A percentile compares a stretch with the other conserved stretches of the same genome.
Evolutionary conservation across 2,888 invertebrate genomes (phyloP).

Genomic region (Cryptocephalus primarius): DNA sequence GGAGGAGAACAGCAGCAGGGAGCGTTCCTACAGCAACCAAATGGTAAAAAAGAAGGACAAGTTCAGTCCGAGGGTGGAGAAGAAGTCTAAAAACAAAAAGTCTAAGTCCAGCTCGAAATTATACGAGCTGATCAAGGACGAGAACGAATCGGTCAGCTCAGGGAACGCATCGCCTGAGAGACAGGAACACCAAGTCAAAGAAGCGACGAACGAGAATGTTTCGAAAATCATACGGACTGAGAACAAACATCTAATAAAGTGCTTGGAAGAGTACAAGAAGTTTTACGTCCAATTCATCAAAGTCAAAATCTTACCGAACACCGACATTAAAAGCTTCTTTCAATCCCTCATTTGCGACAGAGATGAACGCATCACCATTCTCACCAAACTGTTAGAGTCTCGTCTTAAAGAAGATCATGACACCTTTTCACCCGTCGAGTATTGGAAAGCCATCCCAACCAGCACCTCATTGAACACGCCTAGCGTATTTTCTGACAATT

Average conservation of each 20-base stretch:
- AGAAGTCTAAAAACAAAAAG: conserved; percentile 48
- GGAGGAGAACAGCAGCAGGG: conserved; percentile 28
- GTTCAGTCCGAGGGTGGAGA: conserved; percentile 41
- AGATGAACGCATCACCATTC: conserved; percentile 37
- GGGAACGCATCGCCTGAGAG: conserved; percentile 11
- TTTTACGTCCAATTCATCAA: conserved; percentile 34
- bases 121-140: conserved; percentile 43
- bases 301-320: conserved; percentile 38
- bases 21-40: conserved; percentile 37
- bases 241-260: conserved; percentile 33
- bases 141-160: conserved; percentile 15
- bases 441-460: not conserved
- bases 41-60: conserved; percentile 38
- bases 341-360: conserved; percentile 38
- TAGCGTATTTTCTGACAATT: conserved; percentile 18
- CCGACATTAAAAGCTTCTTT: conserved; percentile 38
- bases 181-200: conserved; percentile 5
- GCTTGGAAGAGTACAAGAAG: conserved; percentile 32
- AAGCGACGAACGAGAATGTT: conserved; percentile 4
- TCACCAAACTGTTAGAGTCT: conserved; percentile 31
- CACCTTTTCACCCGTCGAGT: conserved; percentile 17
- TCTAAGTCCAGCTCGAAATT: conserved; percentile 47
- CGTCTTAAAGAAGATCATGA: conserved; percentile 22
- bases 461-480: not conserved
- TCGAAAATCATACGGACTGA: conserved; percentile 25